These are phyloP conservation scores for Eupithecia subfuscata DNA, from an alignment of 2,888 invertebrate species.

Conservation along the genomic window DNA sequence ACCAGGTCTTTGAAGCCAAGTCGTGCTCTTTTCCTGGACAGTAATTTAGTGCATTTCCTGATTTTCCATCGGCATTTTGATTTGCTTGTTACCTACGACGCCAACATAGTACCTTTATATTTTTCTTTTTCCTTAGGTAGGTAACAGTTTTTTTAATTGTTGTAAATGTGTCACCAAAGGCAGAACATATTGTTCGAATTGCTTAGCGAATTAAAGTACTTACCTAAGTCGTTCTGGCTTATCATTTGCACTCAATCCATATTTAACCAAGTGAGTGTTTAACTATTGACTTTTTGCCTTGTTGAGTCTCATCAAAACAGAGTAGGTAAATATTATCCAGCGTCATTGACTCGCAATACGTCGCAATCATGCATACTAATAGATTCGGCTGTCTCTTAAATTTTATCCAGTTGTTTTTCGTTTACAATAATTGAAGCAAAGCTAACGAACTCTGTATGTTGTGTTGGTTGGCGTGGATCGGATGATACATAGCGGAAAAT, in stretches of 20 bases:
- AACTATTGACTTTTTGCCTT: neutral
- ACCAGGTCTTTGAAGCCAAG: constrained; percentile 23
- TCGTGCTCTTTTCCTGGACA: constrained; percentile 24
- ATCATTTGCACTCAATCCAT: constrained; percentile 11
- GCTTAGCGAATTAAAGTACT: neutral
- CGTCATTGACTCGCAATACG: constrained; percentile 27
- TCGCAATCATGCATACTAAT: constrained; percentile 32
- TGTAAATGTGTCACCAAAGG: neutral
- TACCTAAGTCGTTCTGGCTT: neutral
- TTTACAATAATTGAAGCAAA: constrained; percentile 35
- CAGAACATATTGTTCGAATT: neutral
- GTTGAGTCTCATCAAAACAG: constrained; percentile 11
- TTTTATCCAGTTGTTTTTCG: constrained; percentile 29
- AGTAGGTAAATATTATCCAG: constrained; percentile 29
- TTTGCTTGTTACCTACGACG: neutral
- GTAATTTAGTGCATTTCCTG: constrained; percentile 27
- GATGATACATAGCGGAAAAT: constrained; percentile 47
- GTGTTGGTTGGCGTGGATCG: constrained; percentile 46
- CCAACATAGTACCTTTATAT: neutral
- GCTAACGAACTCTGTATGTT: constrained; percentile 46
- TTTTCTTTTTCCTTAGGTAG: neutral
- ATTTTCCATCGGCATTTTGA: constrained; percentile 2
- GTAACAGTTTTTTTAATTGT: neutral
- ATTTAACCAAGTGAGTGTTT: constrained; percentile 3
- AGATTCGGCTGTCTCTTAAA: constrained; percentile 13